Percentiles rank a stretch among this genome's conserved stretches.
phyloP scores from a whole-genome alignment of 2,888 invertebrate genomes.

The Cantharis rufa region DNA sequence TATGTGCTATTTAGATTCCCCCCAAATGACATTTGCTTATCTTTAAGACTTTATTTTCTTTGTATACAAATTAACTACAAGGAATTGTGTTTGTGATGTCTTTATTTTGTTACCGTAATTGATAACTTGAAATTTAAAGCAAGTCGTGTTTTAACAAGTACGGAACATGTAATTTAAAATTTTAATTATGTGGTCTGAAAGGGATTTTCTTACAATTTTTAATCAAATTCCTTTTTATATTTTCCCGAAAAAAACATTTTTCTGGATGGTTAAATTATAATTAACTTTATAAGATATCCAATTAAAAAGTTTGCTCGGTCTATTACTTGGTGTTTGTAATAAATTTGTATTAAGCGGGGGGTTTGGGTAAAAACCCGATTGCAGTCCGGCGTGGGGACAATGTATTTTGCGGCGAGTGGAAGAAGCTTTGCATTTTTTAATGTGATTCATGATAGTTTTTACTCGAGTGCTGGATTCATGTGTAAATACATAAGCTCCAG shows the following conservation, averaged over 20 bases:
- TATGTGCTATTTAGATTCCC: conserved; percentile 34
- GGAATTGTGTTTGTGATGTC: conserved; percentile 20
- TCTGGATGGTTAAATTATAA: neutral
- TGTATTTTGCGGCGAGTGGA: neutral
- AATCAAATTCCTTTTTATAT: neutral
- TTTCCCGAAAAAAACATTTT: neutral
- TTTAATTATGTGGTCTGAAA: neutral
- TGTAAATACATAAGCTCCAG: conserved; percentile 23
- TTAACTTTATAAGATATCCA: neutral
- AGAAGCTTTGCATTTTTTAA: neutral
- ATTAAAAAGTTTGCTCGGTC: neutral
- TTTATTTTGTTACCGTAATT: neutral
- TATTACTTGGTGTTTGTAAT: neutral
- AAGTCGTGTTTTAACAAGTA: neutral
- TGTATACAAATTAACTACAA: conserved; percentile 34
- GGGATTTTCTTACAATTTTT: neutral
- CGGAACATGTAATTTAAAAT: neutral
- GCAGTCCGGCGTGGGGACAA: neutral
- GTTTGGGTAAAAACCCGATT: neutral
- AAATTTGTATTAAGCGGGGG: neutral
- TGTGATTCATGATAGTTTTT: neutral
- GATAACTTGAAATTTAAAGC: neutral
- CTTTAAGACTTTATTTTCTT: conserved; percentile 35
- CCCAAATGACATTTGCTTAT: conserved; percentile 33
- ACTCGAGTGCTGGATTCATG: conserved; percentile 21